Evolutionary conservation across 2,888 invertebrate species (phyloP).

Genomic region (Neoaliturus tenellus): DNA sequence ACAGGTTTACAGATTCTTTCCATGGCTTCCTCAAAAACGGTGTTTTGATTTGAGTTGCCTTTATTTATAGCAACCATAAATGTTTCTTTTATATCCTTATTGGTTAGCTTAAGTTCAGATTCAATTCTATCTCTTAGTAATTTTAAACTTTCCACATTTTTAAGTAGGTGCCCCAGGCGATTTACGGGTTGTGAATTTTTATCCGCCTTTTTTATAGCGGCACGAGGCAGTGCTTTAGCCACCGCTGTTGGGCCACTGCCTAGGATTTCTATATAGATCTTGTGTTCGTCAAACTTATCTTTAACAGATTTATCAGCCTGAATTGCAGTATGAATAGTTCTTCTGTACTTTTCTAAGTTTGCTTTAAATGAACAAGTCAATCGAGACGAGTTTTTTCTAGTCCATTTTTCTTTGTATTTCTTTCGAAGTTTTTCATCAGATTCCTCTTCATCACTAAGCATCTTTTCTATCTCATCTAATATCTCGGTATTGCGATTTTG

Average conservation of each 20-base stretch:
- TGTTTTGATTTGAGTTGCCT: constrained; percentile 87
- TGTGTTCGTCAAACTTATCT: constrained; percentile 89
- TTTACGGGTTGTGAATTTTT: constrained; percentile 75
- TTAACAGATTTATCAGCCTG: constrained; percentile 84
- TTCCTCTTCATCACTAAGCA: constrained; percentile 93
- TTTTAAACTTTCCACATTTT: constrained; percentile 91
- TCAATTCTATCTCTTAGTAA: constrained; percentile 94
- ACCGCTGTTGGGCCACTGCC: constrained; percentile 84
- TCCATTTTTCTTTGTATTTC: constrained; percentile 97
- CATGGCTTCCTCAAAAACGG: constrained; percentile 81
- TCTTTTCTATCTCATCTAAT: constrained; percentile 91
- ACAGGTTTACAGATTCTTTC: constrained; percentile 85
- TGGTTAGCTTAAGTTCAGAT: constrained; percentile 87
- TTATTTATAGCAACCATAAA: constrained; percentile 87
- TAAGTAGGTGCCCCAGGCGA: too few relatives aligned
- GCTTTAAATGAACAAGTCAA: constrained; percentile 92
- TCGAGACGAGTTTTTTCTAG: constrained; percentile 89
- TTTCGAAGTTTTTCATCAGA: constrained; percentile 91
- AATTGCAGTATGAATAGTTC: constrained; percentile 94
- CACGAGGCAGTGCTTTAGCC: constrained; percentile 79
- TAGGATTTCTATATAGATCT: constrained; percentile 87
- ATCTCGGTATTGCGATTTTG: constrained; percentile 96
- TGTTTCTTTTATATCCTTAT: constrained; percentile 87
- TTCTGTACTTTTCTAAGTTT: constrained; percentile 93
- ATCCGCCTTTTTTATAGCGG: constrained; percentile 64